Evolutionary conservation across 1,140 invertebrate genomes (phyloP).

Genomic region (Tetranychus urticae): DNA sequence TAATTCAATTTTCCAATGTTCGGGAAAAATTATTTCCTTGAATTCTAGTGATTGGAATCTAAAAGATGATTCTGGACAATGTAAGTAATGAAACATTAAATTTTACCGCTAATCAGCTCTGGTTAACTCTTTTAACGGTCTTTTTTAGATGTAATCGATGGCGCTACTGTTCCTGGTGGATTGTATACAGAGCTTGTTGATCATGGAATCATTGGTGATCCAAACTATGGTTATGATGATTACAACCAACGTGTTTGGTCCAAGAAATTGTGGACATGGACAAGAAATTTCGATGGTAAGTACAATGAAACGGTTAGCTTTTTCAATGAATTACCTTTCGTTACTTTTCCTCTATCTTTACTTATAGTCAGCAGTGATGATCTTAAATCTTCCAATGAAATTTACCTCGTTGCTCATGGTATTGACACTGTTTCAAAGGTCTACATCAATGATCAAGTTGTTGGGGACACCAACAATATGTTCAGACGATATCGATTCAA

Average conservation of each 20-base stretch:
- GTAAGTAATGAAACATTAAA: neutral
- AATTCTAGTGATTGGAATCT: neutral
- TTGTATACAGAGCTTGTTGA: slow-evolving; percentile 51
- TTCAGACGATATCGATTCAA: slow-evolving; percentile 57
- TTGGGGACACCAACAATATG: slow-evolving; percentile 61
- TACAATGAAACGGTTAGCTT: neutral
- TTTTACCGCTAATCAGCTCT: neutral
- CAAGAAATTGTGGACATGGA: slow-evolving; percentile 48
- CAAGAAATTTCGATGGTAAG: slow-evolving; percentile 19
- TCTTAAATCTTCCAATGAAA: slow-evolving; percentile 17
- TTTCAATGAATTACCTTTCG: too few relatives aligned
- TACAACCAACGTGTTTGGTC: slow-evolving; percentile 53
- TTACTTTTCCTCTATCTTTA: neutral
- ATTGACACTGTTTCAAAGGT: slow-evolving; percentile 60
- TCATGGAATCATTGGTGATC: slow-evolving; percentile 31
- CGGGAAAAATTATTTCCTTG: neutral
- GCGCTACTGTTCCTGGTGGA: slow-evolving; percentile 44
- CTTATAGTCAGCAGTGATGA: slow-evolving; percentile 11
- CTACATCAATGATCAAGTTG: slow-evolving; percentile 35
- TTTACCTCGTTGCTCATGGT: slow-evolving; percentile 46
- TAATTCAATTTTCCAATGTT: neutral
- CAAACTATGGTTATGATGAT: slow-evolving; percentile 56
- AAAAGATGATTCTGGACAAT: neutral
- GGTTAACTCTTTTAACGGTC: neutral
- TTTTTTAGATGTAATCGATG: slow-evolving; percentile 1